These are phyloP conservation scores for Cichlasoma orientale DNA, from an alignment of 2,797 vertebrate species.

Conservation along the genomic window DNA sequence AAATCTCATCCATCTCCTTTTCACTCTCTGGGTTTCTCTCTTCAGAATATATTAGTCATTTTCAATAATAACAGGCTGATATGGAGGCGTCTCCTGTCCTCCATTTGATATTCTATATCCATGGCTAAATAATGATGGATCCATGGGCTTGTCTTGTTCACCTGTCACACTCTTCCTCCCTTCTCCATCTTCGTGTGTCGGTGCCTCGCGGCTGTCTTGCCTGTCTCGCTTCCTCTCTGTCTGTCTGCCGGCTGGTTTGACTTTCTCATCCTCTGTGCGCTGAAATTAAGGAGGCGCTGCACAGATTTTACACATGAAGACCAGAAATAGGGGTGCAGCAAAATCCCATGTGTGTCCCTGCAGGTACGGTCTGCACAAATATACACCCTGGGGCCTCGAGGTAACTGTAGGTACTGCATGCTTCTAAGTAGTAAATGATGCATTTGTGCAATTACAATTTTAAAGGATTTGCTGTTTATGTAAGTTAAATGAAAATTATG, in stretches of 20 bases:
- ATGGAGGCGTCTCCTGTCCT: slow-evolving; percentile 52
- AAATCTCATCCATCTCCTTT: slow-evolving; percentile 68
- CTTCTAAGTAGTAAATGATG: not conserved
- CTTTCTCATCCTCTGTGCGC: not conserved
- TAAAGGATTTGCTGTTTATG: fast-evolving
- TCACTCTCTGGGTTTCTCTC: slow-evolving; percentile 50
- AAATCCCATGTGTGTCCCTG: not conserved
- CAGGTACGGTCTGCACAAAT: not conserved
- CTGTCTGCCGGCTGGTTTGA: slow-evolving; percentile 9
- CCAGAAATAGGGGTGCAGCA: not conserved
- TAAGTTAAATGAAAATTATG: not conserved
- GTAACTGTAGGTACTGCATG: not conserved
- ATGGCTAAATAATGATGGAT: slow-evolving; percentile 73
- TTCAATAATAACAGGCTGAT: slow-evolving; percentile 66
- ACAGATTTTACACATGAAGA: not conserved
- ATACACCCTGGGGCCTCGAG: fast-evolving
- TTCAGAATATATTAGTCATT: slow-evolving; percentile 73
- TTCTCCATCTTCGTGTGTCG: not conserved
- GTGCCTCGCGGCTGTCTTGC: not conserved
- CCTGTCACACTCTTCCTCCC: slow-evolving; percentile 39
- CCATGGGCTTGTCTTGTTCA: slow-evolving; percentile 42
- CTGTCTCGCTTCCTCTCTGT: not conserved
- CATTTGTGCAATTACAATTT: not conserved
- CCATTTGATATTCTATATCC: slow-evolving; percentile 68
- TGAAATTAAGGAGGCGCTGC: not conserved